A percentile compares a stretch with the other conserved stretches of the same genome.
Conservation (phyloP, 2,797 vertebrate genomes). For the Adelosebastes latens region DNA sequence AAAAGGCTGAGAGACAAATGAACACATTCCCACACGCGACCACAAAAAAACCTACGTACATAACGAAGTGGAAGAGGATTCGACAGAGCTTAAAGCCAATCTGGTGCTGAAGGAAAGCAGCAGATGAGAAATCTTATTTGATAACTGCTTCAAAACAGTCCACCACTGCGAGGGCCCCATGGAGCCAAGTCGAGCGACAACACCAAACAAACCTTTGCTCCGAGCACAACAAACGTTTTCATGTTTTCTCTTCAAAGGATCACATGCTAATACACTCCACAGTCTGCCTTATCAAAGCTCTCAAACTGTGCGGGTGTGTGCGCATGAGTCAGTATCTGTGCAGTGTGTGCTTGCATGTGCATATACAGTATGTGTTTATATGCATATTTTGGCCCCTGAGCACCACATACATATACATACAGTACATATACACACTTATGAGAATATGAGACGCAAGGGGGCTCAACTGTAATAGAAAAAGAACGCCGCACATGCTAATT, state of each 20-base stretch:
- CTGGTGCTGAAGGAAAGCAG: conserved; percentile 46
- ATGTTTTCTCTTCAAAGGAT: conserved; percentile 69
- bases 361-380: not conserved
- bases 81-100: conserved; percentile 36
- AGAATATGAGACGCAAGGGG: not conserved
- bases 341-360: not conserved
- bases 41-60: conserved; percentile 3
- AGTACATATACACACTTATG: not conserved
- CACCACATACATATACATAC: not conserved
- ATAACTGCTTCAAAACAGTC: conserved; percentile 54
- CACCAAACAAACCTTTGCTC: conserved; percentile 66
- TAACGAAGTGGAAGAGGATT: conserved; percentile 28
- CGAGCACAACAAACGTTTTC: conserved; percentile 59
- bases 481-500: conserved; percentile 25
- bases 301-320: conserved; percentile 16
- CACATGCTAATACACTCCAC: conserved; percentile 44
- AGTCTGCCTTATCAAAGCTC: conserved; percentile 56
- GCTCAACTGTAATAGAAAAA: conserved; percentile 9
- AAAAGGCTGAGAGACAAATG: conserved; percentile 8
- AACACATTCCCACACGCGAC: conserved; percentile 7
- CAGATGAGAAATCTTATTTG: conserved; percentile 52
- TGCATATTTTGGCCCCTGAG: not conserved
- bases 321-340: not conserved
- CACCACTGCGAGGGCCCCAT: conserved; percentile 27
- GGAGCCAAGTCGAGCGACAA: conserved; percentile 41